These are phyloP conservation scores for Amazonetta brasiliensis DNA, from an alignment of 2,797 vertebrate species.

Conservation along the genomic window DNA sequence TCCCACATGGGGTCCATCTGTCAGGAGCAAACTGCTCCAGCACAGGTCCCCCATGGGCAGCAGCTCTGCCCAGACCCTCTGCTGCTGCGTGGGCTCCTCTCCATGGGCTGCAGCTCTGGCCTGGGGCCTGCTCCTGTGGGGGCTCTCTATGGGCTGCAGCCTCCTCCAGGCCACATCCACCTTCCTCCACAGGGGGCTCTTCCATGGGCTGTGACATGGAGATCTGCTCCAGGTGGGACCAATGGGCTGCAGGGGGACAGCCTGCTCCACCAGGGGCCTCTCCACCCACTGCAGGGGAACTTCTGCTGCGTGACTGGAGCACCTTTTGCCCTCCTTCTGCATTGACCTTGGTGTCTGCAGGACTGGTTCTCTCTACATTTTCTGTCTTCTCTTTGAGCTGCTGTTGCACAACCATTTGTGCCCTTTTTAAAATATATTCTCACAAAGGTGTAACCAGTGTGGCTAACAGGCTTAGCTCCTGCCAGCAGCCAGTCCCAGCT, in stretches of 20 bases:
- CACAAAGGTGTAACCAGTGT: background rate
- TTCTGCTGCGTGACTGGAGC: too few relatives aligned
- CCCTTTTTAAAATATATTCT: background rate
- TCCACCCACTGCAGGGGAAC: background rate
- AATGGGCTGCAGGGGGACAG: too few relatives aligned
- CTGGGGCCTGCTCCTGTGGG: background rate
- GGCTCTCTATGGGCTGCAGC: background rate
- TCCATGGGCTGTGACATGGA: background rate
- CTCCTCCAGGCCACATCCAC: background rate
- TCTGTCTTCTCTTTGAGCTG: background rate
- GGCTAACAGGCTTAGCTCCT: background rate
- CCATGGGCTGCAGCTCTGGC: background rate
- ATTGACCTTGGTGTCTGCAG: background rate
- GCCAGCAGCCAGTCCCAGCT: background rate
- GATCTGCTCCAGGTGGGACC: too few relatives aligned
- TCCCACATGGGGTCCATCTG: too few relatives aligned
- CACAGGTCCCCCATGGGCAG: background rate
- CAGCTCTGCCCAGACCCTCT: background rate
- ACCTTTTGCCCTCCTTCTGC: background rate
- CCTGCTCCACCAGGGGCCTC: background rate
- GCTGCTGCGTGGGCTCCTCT: background rate
- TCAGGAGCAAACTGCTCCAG: too few relatives aligned
- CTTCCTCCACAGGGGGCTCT: background rate
- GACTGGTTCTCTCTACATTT: background rate
- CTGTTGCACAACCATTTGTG: background rate